phyloP scores from a whole-genome alignment of 2,797 vertebrate species.

The Sebastes alutus region DNA sequence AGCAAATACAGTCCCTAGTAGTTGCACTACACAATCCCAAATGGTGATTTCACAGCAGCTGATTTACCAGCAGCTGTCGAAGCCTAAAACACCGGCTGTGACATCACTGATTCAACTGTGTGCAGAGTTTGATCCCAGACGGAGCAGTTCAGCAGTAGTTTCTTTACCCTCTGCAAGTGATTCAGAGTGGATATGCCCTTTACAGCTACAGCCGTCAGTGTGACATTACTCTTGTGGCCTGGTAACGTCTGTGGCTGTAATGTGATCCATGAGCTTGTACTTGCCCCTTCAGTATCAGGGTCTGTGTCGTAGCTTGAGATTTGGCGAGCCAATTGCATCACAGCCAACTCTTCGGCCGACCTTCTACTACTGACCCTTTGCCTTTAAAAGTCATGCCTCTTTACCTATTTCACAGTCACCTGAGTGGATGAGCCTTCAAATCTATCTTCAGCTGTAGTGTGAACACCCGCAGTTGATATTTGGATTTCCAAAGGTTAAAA shows the following conservation, averaged over 20 bases:
- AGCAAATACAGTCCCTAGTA: background rate
- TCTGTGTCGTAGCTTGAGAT: conserved; percentile 30
- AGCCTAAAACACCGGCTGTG: background rate
- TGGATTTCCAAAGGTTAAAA: conserved; percentile 59
- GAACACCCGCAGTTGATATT: conserved; percentile 39
- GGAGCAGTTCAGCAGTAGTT: background rate
- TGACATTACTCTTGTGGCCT: conserved; percentile 62
- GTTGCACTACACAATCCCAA: background rate
- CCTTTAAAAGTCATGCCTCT: conserved; percentile 78
- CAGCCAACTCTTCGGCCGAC: conserved; percentile 19
- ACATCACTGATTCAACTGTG: background rate
- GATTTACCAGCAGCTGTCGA: background rate
- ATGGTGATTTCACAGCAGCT: background rate
- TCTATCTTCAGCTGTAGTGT: conserved; percentile 6
- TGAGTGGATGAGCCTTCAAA: conserved; percentile 15
- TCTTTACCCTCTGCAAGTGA: conserved; percentile 17
- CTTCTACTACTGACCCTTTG: conserved; percentile 63
- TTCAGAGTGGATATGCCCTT: conserved; percentile 43
- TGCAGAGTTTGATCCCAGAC: conserved; percentile 5
- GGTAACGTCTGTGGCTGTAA: conserved; percentile 70
- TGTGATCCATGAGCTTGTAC: conserved; percentile 61
- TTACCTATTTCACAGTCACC: conserved; percentile 55
- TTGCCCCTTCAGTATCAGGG: conserved; percentile 18
- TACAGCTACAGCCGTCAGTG: conserved; percentile 28
- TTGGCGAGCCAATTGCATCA: conserved; percentile 10